Evolutionary conservation across 1,140 invertebrate genomes (phyloP).

Genomic region (Thaumatotibia leucotreta): DNA sequence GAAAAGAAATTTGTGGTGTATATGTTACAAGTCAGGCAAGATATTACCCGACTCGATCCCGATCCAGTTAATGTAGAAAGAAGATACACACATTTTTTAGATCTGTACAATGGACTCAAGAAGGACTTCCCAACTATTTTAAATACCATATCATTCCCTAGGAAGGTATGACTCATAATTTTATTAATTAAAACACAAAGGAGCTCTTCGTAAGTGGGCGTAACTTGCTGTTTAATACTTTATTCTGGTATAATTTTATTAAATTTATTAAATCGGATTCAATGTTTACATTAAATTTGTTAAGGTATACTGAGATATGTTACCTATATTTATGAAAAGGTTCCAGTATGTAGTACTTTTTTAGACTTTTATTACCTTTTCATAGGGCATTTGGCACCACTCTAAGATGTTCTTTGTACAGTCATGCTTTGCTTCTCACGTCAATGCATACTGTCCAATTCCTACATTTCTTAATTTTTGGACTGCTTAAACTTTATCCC

Average conservation of each 20-base stretch:
- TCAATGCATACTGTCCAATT: too few relatives aligned
- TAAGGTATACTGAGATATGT: too few relatives aligned
- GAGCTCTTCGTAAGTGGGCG: not conserved
- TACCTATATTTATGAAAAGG: too few relatives aligned
- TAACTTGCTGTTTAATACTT: not conserved
- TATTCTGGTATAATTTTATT: not conserved
- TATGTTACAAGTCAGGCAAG: slow-evolving; percentile 78
- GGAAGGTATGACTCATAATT: slow-evolving; percentile 76
- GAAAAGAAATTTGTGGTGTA: slow-evolving; percentile 82
- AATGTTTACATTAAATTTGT: too few relatives aligned
- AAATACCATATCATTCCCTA: slow-evolving; percentile 81
- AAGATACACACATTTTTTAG: slow-evolving; percentile 86
- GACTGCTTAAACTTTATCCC: too few relatives aligned
- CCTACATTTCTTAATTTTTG: too few relatives aligned
- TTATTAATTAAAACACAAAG: slow-evolving; percentile 3
- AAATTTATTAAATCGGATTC: not conserved
- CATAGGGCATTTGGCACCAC: too few relatives aligned
- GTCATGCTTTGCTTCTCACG: too few relatives aligned
- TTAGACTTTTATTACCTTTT: too few relatives aligned
- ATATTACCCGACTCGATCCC: slow-evolving; percentile 70
- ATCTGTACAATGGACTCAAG: slow-evolving; percentile 80
- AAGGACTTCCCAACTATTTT: slow-evolving; percentile 79
- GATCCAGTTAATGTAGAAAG: slow-evolving; percentile 82
- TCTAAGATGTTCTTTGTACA: too few relatives aligned
- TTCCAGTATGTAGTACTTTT: too few relatives aligned